Evolutionary conservation across 2,888 invertebrate genomes (phyloP).

Genomic region (Eumerus sabulonum): DNA sequence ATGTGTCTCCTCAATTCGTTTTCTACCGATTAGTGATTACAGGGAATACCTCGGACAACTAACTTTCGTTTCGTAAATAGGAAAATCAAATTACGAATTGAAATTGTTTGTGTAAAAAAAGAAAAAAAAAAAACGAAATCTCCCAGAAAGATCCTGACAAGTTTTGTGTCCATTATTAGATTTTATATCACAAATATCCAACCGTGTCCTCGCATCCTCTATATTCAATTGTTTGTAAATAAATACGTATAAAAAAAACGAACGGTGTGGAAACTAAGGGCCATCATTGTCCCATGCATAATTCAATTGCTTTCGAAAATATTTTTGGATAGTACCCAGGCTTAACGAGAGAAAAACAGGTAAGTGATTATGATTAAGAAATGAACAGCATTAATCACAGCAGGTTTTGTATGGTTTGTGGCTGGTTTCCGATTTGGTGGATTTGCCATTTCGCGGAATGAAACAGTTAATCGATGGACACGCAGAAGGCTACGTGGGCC

Average conservation of each 20-base stretch:
- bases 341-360: conserved; percentile 42
- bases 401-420: not conserved
- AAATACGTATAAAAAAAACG: conserved; percentile 23
- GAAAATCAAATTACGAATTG: too few relatives aligned
- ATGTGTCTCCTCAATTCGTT: conserved; percentile 29
- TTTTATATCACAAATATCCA: conserved; percentile 23
- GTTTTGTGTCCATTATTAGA: conserved; percentile 65
- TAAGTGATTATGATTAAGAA: conserved; percentile 36
- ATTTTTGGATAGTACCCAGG: conserved; percentile 49
- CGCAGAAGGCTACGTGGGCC: conserved; percentile 49
- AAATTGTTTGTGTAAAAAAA: conserved; percentile 53
- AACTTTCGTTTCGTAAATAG: conserved; percentile 52
- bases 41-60: not conserved
- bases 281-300: not conserved
- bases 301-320: conserved; percentile 52
- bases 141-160: too few relatives aligned
- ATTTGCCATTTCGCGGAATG: conserved; percentile 38
- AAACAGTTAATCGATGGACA: conserved; percentile 46
- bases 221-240: conserved; percentile 55
- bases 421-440: conserved; percentile 25
- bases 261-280: conserved; percentile 41
- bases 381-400: too few relatives aligned
- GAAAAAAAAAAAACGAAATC: conserved; percentile 41
- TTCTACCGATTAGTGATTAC: conserved; percentile 10
- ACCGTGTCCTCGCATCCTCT: too few relatives aligned